Percentiles rank a stretch among this genome's conserved stretches.
phyloP scores from a whole-genome alignment of 2,888 invertebrate species.

The Thymelicus sylvestris region DNA sequence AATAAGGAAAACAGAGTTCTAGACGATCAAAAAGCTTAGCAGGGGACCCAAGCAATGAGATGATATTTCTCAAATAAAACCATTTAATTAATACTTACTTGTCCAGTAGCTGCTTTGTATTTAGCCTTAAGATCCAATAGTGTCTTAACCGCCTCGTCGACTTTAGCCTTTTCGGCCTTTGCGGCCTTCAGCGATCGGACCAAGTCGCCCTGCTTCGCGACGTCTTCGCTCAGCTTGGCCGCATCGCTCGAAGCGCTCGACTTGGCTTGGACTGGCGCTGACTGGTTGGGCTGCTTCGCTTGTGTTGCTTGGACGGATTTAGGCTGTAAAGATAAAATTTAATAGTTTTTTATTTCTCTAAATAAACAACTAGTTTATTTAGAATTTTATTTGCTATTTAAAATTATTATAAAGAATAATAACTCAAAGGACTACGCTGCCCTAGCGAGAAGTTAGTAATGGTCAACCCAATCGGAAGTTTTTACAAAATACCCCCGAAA shows the following conservation, averaged over 20 bases:
- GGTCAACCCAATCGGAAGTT: too few species aligned
- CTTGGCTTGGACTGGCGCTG: neutral
- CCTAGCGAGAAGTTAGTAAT: too few species aligned
- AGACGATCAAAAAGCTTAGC: too few species aligned
- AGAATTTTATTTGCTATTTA: too few species aligned
- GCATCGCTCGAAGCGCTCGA: neutral
- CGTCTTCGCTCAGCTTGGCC: neutral
- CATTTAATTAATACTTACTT: conserved; percentile 47
- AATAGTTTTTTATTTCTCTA: neutral
- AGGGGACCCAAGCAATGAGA: too few species aligned
- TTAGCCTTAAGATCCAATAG: conserved; percentile 90
- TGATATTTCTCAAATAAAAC: too few species aligned
- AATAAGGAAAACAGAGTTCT: too few species aligned
- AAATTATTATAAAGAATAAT: too few species aligned
- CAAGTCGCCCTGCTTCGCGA: conserved; percentile 85
- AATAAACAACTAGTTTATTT: too few species aligned
- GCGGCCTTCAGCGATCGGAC: conserved; percentile 88
- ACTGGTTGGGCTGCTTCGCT: conserved; percentile 45
- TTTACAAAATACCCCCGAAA: too few species aligned
- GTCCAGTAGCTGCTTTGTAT: conserved; percentile 85
- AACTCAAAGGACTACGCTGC: too few species aligned
- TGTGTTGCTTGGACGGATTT: conserved; percentile 56
- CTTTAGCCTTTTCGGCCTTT: conserved; percentile 78
- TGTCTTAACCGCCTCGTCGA: conserved; percentile 76
- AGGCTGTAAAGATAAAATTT: conserved; percentile 53